Evolutionary conservation across 2,797 vertebrate genomes (phyloP), one percentile per base, ranked within the genome.

Genomic region (Girardinus metallicus): DNA sequence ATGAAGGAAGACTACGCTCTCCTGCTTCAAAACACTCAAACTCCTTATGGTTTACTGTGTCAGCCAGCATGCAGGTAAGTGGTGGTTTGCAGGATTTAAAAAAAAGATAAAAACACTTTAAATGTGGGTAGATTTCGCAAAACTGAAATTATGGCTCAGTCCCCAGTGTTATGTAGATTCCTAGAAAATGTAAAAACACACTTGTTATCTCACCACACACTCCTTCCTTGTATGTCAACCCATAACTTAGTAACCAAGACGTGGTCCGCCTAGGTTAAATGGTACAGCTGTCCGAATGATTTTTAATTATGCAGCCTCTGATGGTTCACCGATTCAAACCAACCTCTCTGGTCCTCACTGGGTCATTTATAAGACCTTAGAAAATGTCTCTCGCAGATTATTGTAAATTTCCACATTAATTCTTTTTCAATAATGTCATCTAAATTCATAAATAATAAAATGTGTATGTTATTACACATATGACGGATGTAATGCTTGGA

Each of bases 261-360:
- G 75, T 90, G 80, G 91, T 90, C 81, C 91, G 89, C 89, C 93
- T 95, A 95, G 95, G 95, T 95, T 95, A 95, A 96, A 95, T 94
- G 93, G 90, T 95, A 94, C 94, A 95, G 91, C 91, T 94, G 91
- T 95, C 92, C 91, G 87, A 96, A 95, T 94, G 92, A 95, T 95
- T 96, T 95, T 96, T 94, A 95, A 93, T 95, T 94, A 95, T 87
- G 94, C 84, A 92, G 90, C 82, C 87, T 87, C 75, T 78, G 73
- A 90, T 89, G 91, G 84, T 86, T 90, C 82, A 2, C 77, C 64
- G 76, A 70, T 91, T 85, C 79, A 80, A 83, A 86, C 85, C 87
- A 88, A 84, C 82, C 75, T 84, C 84, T 82, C 77, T 87, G 85
- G 85, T 84, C 83, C 8, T 85, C 81, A 80, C 82, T 74, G 91